Evolutionary conservation across 2,113 vertebrate species (phyloP), one percentile per base, ranked within the genome.

Genomic region (Sclerurus mexicanus): DNA sequence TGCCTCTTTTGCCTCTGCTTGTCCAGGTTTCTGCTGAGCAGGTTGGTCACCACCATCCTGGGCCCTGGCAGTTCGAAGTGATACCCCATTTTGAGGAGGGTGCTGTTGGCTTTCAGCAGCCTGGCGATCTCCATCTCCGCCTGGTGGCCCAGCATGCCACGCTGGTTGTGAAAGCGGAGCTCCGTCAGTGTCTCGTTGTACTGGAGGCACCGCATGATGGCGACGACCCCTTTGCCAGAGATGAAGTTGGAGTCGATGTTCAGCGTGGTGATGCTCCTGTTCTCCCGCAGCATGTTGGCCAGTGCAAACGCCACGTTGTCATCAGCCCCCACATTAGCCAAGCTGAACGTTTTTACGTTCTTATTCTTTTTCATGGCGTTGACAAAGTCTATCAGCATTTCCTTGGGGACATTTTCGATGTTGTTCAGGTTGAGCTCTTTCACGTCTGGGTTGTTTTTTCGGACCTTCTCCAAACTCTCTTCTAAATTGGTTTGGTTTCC

Each of bases 381-480:
- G 71, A 99, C 99, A 10, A 99, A 99, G 82, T 99, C 99, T 68
- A 99, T 52, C 37, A 99, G 97, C 99, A 99, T 99, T 74, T 99
- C 99, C 92, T 98, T 99, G 85, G 99, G 99, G 98, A 99, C 98
- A 81, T 99, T 99, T 93, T 99, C 99, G n/a, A 99, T 99, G 95
- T 99, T 99, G 98, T 99, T 99, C 93, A 99, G 97, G 96, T 99
- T 99, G 53, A 99, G 98, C 50, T 99, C 99, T 13, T 98, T 99
- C 94, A 99, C 31, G 0, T 98, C 98, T 1, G 99, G 98, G 73
- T 98, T 98, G 93, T 99, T 99, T 53, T 99, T 98, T 31, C 98
- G 97, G 31, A 99, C 98, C 82, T 98, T 99, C n/a, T 98, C 97
- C 79, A 99, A 97, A 25, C 99, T 99, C 4, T 97, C 98, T 8